A percentile compares a stretch with the other conserved stretches of the same genome.
Evolutionary conservation across 2,888 invertebrate species (phyloP).

Genomic region (Malthinus flaveolus): DNA sequence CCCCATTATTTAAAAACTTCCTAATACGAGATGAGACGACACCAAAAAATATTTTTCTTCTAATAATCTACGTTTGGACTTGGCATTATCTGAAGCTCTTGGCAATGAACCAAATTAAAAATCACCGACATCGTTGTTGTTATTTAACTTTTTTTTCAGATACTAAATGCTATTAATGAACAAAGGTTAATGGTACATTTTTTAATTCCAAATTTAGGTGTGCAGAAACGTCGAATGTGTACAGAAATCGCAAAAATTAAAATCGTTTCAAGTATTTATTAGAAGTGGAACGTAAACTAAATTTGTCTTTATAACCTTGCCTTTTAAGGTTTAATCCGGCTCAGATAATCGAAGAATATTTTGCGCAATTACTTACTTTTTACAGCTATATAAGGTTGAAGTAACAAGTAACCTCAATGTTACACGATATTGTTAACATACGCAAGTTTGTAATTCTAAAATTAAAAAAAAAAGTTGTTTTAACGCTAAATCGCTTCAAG

Average conservation of each 20-base stretch:
- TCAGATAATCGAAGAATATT: conserved; percentile 18
- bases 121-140: no score
- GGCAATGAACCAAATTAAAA: no score
- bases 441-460: no score
- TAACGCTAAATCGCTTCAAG: no score
- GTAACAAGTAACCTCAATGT: conserved; percentile 16
- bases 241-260: not conserved
- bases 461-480: no score
- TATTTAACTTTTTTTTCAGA: not conserved
- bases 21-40: no score
- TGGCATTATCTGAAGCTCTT: no score
- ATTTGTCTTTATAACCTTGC: conserved; percentile 24
- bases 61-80: no score
- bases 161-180: not conserved
- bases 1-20: no score
- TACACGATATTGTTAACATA: not conserved
- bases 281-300: conserved; percentile 23
- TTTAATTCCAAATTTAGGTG: not conserved
- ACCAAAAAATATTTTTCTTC: no score
- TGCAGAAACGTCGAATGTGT: not conserved
- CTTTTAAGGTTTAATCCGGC: conserved; percentile 22
- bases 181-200: not conserved
- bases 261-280: conserved; percentile 4
- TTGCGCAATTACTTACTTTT: conserved; percentile 20
- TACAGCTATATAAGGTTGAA: conserved; percentile 20